Evolutionary conservation across 2,113 vertebrate species (phyloP).

Genomic region (Asarcornis scutulata): DNA sequence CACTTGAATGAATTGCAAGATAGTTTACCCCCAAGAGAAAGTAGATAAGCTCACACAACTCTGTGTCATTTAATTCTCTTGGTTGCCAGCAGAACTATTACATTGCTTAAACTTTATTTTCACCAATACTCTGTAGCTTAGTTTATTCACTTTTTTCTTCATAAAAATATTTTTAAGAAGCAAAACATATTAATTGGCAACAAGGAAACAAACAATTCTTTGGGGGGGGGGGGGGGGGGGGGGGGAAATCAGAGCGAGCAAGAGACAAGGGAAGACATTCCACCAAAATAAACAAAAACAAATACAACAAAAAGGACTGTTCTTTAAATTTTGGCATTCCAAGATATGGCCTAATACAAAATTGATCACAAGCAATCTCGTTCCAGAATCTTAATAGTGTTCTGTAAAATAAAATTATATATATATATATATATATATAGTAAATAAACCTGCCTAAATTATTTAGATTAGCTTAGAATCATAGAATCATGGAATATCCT

Average conservation of each 20-base stretch:
- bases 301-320: no score
- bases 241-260: neutral
- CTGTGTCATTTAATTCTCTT: constrained; percentile 29
- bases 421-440: neutral
- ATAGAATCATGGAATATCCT: no score
- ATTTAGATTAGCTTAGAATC: constrained; percentile 11
- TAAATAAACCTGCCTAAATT: constrained; percentile 37
- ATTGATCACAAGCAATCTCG: constrained; percentile 3
- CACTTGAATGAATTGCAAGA: constrained; percentile 27
- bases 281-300: neutral
- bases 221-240: no score
- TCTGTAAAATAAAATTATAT: neutral
- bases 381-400: constrained; percentile 7
- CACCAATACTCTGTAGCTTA: neutral
- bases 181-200: neutral
- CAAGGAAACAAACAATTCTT: neutral
- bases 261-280: neutral
- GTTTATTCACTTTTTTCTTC: neutral
- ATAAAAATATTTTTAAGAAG: neutral
- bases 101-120: constrained; percentile 1
- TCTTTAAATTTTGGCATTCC: neutral
- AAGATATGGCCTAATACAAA: constrained; percentile 13
- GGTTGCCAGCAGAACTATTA: constrained; percentile 2
- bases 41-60: neutral
- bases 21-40: constrained; percentile 9